Percentiles rank a stretch among this genome's conserved stretches.
These are phyloP conservation scores for Gortyna flavago DNA, from an alignment of 2,888 invertebrate genomes.

Conservation along the genomic window DNA sequence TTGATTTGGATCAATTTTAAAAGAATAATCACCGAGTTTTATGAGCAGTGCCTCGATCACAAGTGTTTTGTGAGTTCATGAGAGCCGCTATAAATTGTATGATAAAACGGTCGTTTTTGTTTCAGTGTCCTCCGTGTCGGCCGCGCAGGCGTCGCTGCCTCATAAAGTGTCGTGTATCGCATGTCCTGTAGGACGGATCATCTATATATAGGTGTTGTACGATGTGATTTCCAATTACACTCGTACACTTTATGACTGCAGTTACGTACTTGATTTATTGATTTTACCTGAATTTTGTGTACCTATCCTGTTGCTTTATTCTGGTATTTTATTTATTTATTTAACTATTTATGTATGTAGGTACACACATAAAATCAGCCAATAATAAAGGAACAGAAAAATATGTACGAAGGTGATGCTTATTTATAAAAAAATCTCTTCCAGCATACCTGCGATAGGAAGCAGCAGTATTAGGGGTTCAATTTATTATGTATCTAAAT, in stretches of 20 bases:
- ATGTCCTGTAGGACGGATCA: conserved; percentile 67
- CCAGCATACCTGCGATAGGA: background rate
- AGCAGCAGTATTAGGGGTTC: background rate
- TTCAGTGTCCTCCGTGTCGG: conserved; percentile 65
- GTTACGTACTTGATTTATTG: conserved; percentile 37
- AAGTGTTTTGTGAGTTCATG: conserved; percentile 79
- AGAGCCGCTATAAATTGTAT: conserved; percentile 71
- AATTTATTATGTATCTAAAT: background rate
- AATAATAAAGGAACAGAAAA: background rate
- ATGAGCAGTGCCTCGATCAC: conserved; percentile 75
- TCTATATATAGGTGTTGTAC: conserved; percentile 73
- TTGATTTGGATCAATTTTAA: conserved; percentile 79
- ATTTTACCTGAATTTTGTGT: conserved; percentile 23
- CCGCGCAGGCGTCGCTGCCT: conserved; percentile 62
- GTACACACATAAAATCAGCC: background rate
- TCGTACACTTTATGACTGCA: conserved; percentile 56
- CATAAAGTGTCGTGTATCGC: conserved; percentile 73
- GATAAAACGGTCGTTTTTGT: conserved; percentile 76
- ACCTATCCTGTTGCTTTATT: background rate
- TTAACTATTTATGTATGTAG: background rate
- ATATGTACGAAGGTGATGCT: background rate
- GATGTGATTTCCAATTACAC: conserved; percentile 71
- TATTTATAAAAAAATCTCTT: background rate
- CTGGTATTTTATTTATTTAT: background rate
- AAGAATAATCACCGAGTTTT: conserved; percentile 79